phyloP scores from a whole-genome alignment of 2,113 vertebrate genomes.

The Mesembrinibis cayennensis region DNA sequence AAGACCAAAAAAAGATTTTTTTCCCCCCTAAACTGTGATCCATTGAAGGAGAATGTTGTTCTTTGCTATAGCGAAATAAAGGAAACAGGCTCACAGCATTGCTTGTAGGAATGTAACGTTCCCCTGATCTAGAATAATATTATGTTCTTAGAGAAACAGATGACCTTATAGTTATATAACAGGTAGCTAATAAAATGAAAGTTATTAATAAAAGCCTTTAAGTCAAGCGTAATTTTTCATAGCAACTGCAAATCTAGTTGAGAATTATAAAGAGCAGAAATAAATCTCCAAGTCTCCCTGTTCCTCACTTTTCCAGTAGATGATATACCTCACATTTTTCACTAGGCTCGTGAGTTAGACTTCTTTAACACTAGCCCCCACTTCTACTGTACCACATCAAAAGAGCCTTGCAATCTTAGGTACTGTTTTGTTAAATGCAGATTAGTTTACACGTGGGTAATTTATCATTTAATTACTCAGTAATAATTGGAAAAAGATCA shows the following conservation, averaged over 20 bases:
- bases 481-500: slow-evolving; percentile 48
- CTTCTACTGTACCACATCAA: not conserved
- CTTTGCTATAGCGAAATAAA: not conserved
- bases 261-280: not conserved
- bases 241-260: not conserved
- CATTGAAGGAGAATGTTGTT: not conserved
- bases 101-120: not conserved
- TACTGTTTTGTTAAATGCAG: not conserved
- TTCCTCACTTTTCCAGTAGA: not conserved
- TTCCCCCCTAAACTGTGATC: not conserved
- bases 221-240: not conserved
- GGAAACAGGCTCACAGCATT: not conserved
- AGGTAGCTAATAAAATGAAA: not conserved
- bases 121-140: not conserved
- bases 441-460: slow-evolving; percentile 30
- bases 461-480: slow-evolving; percentile 57
- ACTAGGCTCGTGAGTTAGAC: not conserved
- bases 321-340: not conserved
- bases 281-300: not conserved
- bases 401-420: not conserved
- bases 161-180: not conserved
- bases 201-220: not conserved
- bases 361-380: not conserved
- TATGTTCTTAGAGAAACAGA: not conserved
- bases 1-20: not conserved